Base-by-base conservation (phyloP, 2,888 invertebrate species). In the Drosophila nr. perissopoda region DNA sequence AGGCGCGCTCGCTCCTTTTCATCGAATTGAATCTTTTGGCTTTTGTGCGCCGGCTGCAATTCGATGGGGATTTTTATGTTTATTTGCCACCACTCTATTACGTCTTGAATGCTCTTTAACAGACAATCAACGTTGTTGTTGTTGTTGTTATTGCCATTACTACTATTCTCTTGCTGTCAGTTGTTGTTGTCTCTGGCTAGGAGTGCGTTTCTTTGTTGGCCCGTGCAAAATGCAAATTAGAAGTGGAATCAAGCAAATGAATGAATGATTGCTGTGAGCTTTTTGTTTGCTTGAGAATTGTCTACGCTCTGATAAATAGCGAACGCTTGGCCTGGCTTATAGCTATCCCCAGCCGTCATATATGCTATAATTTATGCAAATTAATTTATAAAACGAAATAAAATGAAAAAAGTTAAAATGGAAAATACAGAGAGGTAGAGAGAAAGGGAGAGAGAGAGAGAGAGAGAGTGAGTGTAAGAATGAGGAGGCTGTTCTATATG, bases 51-150 rank as follows among this genome's bases (percentile, higher is more conserved):
- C 27, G 38, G 27, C 89, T 82, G 80, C 85, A 85, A 85, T 85
- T 87, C 90, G 85, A 85, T 87, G 83, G 73, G 72, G 74, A 56
- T 38, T 85, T 86, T 90, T 86, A 90, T 90, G 90, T 90, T 88
- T 85, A 85, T 85, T 88, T 86, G 88, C 88, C 79, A 79, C 74
- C 88, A 86, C 88, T 90, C 83, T 83, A 85, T 84, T 87, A 87
- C 84, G 90, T 83, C 87, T 87, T 86, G 83, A 83, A 90, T 86
- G 86, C 84, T 84, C 80, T 89, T 90, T 90, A 89, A 88, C 86
- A 88, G 90, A 87, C 88, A 89, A 89, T 89, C 88, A 90, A 76
- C 85, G 79, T 77, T 85, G 82, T 18, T 31, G 45, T 1, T 51
- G 58, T 18, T 53, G 36, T 57, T 51, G 42, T 31, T 45, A 10